phyloP scores from a whole-genome alignment of 1,140 invertebrate genomes.

The Caenorhabditis tropicalis region DNA sequence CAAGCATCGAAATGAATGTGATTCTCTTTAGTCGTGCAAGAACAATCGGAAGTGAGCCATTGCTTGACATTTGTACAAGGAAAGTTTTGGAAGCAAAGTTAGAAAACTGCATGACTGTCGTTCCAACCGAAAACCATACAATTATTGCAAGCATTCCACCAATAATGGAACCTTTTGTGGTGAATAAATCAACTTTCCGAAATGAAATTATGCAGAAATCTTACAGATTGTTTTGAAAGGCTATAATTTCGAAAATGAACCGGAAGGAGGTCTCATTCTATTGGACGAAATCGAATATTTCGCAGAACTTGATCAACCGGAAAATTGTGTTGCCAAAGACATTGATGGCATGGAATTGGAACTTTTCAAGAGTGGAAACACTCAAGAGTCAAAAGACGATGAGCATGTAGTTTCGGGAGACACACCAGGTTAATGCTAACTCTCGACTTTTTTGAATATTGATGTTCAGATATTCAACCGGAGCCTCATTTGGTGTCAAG shows the following conservation, averaged over 20 bases:
- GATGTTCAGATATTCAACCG: background rate
- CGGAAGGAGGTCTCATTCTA: conserved; percentile 58
- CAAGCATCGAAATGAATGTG: background rate
- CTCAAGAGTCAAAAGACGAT: background rate
- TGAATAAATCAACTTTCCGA: background rate
- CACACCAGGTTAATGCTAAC: conserved; percentile 12
- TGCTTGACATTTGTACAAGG: conserved; percentile 57
- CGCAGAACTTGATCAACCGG: conserved; percentile 52
- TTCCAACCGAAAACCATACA: conserved; percentile 52
- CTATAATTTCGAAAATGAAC: conserved; percentile 58
- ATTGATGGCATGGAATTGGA: conserved; percentile 35
- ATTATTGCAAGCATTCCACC: conserved; percentile 57
- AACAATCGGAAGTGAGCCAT: conserved; percentile 51
- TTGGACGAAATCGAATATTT: conserved; percentile 57
- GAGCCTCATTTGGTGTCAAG: background rate
- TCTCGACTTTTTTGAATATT: background rate
- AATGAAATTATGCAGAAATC: background rate
- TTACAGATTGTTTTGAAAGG: conserved; percentile 58
- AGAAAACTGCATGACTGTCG: conserved; percentile 55
- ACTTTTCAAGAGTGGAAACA: background rate
- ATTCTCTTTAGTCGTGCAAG: conserved; percentile 37
- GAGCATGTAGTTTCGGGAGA: conserved; percentile 37
- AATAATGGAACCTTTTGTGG: conserved; percentile 58
- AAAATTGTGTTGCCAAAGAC: conserved; percentile 52
- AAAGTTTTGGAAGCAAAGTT: conserved; percentile 46